A percentile compares a stretch with the other conserved stretches of the same genome.
These are phyloP conservation scores for Neopipo cinnamomea DNA, from an alignment of 2,113 vertebrate species.

Conservation along the genomic window DNA sequence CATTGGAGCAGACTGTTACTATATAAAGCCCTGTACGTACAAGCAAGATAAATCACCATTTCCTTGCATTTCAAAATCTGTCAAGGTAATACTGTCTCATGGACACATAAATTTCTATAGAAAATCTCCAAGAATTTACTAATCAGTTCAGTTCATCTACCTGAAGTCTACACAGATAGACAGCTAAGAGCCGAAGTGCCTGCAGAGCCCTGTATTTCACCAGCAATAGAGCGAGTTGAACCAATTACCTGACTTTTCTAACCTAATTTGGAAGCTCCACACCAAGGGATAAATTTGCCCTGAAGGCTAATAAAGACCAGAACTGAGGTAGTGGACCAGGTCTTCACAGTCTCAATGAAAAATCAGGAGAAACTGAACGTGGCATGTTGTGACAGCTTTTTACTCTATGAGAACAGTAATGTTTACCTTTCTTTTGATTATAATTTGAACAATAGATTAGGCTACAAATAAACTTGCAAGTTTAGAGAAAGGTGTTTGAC, in stretches of 20 bases:
- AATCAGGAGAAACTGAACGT: neutral
- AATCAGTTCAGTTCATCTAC: neutral
- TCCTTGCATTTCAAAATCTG: neutral
- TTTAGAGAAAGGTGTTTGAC: neutral
- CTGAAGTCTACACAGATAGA: neutral
- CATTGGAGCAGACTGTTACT: neutral
- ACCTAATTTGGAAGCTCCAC: neutral
- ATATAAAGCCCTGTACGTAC: neutral
- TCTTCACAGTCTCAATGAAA: neutral
- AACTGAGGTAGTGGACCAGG: neutral
- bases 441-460: neutral
- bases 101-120: neutral
- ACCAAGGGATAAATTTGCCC: neutral
- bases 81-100: neutral
- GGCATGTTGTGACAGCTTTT: neutral
- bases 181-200: neutral
- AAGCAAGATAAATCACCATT: neutral
- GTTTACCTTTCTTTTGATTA: neutral
- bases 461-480: neutral
- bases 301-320: neutral
- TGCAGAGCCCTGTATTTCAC: neutral
- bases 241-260: neutral
- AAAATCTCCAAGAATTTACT: neutral
- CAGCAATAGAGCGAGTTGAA: neutral
- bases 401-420: neutral